phyloP scores from a whole-genome alignment of 2,888 invertebrate species.

The Unio delphinus region DNA sequence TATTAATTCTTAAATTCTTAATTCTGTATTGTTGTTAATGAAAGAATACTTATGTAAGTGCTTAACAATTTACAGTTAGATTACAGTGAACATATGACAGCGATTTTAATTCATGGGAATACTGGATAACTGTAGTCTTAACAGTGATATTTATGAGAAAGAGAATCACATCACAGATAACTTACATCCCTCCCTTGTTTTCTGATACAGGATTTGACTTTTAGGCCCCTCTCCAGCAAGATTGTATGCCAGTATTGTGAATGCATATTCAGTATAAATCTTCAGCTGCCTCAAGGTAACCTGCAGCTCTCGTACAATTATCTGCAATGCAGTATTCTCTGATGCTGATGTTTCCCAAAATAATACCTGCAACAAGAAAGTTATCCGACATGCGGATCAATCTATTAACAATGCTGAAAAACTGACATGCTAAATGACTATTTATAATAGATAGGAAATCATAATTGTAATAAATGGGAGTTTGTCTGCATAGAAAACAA shows the following conservation, averaged over 20 bases:
- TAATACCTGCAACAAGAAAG: slow-evolving; percentile 79
- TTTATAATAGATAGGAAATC: too few relatives aligned
- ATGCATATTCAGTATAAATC: slow-evolving; percentile 91
- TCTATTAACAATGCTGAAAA: neutral
- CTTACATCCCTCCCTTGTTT: slow-evolving; percentile 79
- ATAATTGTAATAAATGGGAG: too few relatives aligned
- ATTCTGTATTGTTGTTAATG: too few relatives aligned
- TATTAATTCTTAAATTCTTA: too few relatives aligned
- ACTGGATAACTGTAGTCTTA: too few relatives aligned
- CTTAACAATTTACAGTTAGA: too few relatives aligned
- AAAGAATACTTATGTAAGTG: too few relatives aligned
- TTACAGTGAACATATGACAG: too few relatives aligned
- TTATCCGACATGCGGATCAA: slow-evolving; percentile 2
- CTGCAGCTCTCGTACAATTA: slow-evolving; percentile 76
- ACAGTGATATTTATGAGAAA: too few relatives aligned
- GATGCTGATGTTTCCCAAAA: slow-evolving; percentile 77
- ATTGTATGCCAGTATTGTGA: slow-evolving; percentile 95
- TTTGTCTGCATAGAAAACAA: too few relatives aligned
- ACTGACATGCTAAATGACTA: too few relatives aligned
- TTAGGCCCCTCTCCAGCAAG: slow-evolving; percentile 97
- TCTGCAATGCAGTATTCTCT: slow-evolving; percentile 77
- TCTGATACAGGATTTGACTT: slow-evolving; percentile 81
- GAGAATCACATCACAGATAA: slow-evolving; percentile 1
- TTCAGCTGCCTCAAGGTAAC: slow-evolving; percentile 84
- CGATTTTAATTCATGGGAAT: too few relatives aligned